Evolutionary conservation across 2,797 vertebrate genomes (phyloP).

Genomic region (Myotis findleyi): DNA sequence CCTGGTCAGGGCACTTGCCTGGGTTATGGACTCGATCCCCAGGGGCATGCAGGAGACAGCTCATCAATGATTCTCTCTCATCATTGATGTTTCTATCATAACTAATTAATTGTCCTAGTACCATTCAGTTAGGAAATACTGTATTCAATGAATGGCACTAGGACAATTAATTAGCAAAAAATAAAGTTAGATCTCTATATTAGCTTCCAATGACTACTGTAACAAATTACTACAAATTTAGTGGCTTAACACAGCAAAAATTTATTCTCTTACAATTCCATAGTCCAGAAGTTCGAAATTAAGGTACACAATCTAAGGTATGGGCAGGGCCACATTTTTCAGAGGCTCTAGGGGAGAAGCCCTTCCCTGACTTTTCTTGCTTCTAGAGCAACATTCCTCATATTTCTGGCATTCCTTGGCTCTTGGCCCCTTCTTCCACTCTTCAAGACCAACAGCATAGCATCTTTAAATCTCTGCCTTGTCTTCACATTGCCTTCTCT

Average conservation of each 20-base stretch:
- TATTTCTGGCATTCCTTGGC: neutral
- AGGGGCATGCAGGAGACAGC: neutral
- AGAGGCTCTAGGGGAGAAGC: neutral
- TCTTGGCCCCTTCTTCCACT: neutral
- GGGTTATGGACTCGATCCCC: too few species aligned
- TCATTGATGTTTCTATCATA: neutral
- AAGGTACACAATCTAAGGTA: neutral
- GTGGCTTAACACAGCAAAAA: neutral
- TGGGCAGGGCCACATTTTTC: neutral
- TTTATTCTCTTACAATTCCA: neutral
- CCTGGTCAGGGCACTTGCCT: too few species aligned
- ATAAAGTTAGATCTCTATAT: neutral
- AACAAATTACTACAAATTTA: neutral
- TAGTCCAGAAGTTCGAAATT: neutral
- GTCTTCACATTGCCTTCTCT: neutral
- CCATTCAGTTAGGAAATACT: constrained; percentile 17
- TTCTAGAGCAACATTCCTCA: neutral
- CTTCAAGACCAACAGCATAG: neutral
- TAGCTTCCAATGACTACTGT: neutral
- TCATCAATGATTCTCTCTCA: neutral
- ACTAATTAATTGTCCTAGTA: too few species aligned
- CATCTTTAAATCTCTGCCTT: neutral
- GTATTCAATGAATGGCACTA: neutral
- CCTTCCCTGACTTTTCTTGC: neutral
- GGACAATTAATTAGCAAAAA: neutral